Conservation (phyloP, 2,888 invertebrate species). For the Masnerella sp. region DNA sequence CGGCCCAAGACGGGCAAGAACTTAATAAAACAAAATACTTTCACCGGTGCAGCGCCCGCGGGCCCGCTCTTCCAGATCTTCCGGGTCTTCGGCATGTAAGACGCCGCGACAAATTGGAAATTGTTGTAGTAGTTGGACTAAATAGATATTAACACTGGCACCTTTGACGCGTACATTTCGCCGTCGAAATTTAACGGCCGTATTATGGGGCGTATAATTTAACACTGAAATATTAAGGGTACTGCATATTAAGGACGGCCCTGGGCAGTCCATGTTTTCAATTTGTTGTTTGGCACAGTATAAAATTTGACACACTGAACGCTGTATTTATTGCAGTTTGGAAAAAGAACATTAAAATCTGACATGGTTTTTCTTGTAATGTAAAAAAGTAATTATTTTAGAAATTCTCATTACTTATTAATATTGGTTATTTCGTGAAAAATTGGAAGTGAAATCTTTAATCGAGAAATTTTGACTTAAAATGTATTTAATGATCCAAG, state of each 20-base stretch:
- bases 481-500: too few species aligned
- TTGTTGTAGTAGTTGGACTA: constrained; percentile 63
- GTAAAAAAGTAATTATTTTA: too few species aligned
- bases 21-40: constrained; percentile 51
- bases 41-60: constrained; percentile 42
- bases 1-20: constrained; percentile 30
- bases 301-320: too few species aligned
- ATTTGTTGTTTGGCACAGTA: constrained; percentile 27
- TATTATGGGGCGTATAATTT: constrained; percentile 29
- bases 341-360: too few species aligned
- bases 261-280: constrained; percentile 16
- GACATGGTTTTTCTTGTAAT: too few species aligned
- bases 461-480: too few species aligned
- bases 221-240: constrained; percentile 27
- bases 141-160: constrained; percentile 43
- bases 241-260: constrained; percentile 37
- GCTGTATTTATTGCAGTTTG: too few species aligned
- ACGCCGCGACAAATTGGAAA: constrained; percentile 75
- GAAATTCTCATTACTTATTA: too few species aligned
- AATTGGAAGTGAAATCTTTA: too few species aligned
- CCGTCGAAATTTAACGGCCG: constrained; percentile 38
- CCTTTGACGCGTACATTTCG: constrained; percentile 21
- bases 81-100: constrained; percentile 59
- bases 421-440: too few species aligned
- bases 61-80: constrained; percentile 36